Percentiles rank a stretch among this genome's conserved stretches.
Evolutionary conservation across 2,113 vertebrate species (phyloP).

Genomic region (Stercorarius parasiticus): DNA sequence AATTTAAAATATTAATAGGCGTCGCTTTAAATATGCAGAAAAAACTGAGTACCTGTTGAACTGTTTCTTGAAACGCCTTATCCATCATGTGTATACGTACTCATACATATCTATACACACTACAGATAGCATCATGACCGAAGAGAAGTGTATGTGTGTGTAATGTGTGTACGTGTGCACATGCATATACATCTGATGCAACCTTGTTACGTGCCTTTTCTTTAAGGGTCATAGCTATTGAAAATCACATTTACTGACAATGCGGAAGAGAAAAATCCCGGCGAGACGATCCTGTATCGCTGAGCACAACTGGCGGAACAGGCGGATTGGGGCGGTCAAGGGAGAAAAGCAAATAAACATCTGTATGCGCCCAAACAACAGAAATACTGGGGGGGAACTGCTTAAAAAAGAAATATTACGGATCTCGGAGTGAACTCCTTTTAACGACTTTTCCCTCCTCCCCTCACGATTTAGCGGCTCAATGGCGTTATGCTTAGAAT

Average conservation of each 20-base stretch:
- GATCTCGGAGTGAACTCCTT: not conserved
- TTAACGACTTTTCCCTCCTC: not conserved
- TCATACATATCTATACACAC: not conserved
- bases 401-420: not conserved
- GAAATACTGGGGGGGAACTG: not conserved
- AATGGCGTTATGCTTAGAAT: not conserved
- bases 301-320: not conserved
- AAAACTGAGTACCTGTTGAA: conserved; percentile 26
- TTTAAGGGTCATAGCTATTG: not conserved
- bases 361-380: not conserved
- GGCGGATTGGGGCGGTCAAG: not conserved
- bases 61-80: not conserved
- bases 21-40: not conserved
- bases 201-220: not conserved
- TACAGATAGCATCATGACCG: not conserved
- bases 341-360: not conserved
- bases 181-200: not conserved
- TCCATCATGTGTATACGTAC: not conserved
- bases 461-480: not conserved
- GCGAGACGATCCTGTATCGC: not conserved
- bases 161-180: not conserved
- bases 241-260: not conserved
- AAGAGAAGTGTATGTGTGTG: not conserved
- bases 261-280: not conserved
- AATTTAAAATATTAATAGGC: not conserved